Evolutionary conservation across 2,113 vertebrate species (phyloP), one percentile per base, ranked within the genome.

Genomic region (Bubalus kerabau): DNA sequence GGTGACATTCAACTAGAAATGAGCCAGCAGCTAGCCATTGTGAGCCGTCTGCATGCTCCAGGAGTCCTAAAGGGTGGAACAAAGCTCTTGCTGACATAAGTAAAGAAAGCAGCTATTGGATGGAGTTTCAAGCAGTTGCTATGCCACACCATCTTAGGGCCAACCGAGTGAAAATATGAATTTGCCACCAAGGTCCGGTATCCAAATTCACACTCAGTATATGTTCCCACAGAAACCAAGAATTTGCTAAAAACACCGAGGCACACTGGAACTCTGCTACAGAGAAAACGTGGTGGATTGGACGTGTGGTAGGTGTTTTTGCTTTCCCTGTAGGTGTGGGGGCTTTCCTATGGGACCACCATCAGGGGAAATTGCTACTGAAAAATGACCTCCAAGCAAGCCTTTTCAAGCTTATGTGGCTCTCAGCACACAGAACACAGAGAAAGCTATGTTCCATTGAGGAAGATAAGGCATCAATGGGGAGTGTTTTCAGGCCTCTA

Each of bases 91-190:
- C 62, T 67, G 62, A n/a, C 62, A 9, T n/a, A 19, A n/a, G 16
- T 10, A n/a, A 67, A 67, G 62, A 67, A 67, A 67, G 62, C 16
- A n/a, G 62, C 62, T 67, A 67, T 17, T 67, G 7, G 62, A n/a
- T n/a, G 32, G 62, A 10, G 32, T 67, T n/a, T 67, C 62, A 67
- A n/a, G 16, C 32, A 67, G 62, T 67, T 67, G 32, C 62, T 67
- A n/a, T 19, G 62, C 7, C 0, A 0, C 7, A 19, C 16, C 62
- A n/a, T 19, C n/a, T 67, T 67, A 67, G 32, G 32, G 30, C 32
- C 62, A n/a, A 67, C 16, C 0, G 4, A 67, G 62, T n/a, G 62
- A 67, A 67, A n/a, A 67, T 67, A 16, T 0, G 7, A 67, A 67
- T 19, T 67, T n/a, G 62, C 62, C 62, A 67, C 62, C 62, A 67